phyloP scores from a whole-genome alignment of 2,797 vertebrate genomes.

The Sebastes trivittatus region DNA sequence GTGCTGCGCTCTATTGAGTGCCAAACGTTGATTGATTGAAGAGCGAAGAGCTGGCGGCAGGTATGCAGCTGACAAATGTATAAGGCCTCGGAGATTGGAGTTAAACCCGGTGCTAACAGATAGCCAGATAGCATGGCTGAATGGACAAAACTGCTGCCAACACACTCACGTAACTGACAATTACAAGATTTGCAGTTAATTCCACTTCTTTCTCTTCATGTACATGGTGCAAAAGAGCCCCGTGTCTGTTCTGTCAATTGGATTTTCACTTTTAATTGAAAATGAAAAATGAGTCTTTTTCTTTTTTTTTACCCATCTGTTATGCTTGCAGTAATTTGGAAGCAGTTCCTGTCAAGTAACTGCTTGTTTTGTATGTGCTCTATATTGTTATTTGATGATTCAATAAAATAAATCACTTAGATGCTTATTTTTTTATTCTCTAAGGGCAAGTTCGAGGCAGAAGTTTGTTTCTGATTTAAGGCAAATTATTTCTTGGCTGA shows the following conservation, averaged over 20 bases:
- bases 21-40: conserved; percentile 70
- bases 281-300: background rate
- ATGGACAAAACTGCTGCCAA: conserved; percentile 24
- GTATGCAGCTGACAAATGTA: conserved; percentile 52
- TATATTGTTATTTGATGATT: background rate
- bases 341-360: background rate
- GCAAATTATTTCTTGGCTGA: background rate
- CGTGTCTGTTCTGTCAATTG: background rate
- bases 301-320: background rate
- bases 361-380: background rate
- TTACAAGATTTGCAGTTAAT: conserved; percentile 14
- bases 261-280: conserved; percentile 2
- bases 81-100: conserved; percentile 35
- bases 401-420: accelerated
- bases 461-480: background rate
- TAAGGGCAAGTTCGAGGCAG: background rate
- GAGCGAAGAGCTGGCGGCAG: conserved; percentile 50
- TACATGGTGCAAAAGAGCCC: background rate
- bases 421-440: background rate
- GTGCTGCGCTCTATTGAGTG: conserved; percentile 46
- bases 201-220: background rate
- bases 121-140: conserved; percentile 27
- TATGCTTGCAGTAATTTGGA: background rate
- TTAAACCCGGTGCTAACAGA: conserved; percentile 44
- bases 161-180: background rate